Base-by-base conservation (phyloP, 2,797 vertebrate species). In the Sebastolobus alascanus region DNA sequence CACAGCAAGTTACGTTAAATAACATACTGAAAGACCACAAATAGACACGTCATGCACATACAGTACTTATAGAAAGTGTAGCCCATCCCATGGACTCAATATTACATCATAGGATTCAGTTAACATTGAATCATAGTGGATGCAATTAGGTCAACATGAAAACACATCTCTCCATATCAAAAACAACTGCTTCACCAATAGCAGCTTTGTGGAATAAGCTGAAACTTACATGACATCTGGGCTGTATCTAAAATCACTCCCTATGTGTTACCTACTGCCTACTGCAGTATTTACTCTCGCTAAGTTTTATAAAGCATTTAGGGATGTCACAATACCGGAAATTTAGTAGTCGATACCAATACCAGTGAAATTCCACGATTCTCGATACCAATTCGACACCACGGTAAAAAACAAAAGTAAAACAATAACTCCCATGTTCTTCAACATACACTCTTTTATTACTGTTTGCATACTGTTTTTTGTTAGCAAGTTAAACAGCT, bases 11-110 rank as follows among this genome's bases (percentile, higher is more conserved):
- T 78, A 22, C 4, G 1, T 64, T 37, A 68, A 82, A 73, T 55
- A 69, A 75, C 73, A 69, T n/a, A 67, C 14, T 38, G 25, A 74
- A 2, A 14, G 14, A 72, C 29, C 40, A 64, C 40, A 76, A 66
- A 84, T 10, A 79, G 50, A 61, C 37, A 50, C 0, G 9, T 63
- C 18, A 31, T 43, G 14, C 27, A 68, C 43, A 35, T 50, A 69
- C n/a, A 68, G 20, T 18, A 13, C 20, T 54, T 50, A 66, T 9
- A 50, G 20, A 46, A 68, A 33, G 35, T n/a, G 1, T 22, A 37
- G 40, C 20, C 20, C 2, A 60, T 8, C 7, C 6, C 2, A 43
- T 43, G 16, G 22, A 27, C 20, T 70, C 31, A 83, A 64, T 2
- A 46, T 40, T 27, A 40, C 6, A 35, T 7, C 58, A 55, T n/a